Base-by-base conservation (phyloP, 1,140 invertebrate species). In the Cotesia glomerata region DNA sequence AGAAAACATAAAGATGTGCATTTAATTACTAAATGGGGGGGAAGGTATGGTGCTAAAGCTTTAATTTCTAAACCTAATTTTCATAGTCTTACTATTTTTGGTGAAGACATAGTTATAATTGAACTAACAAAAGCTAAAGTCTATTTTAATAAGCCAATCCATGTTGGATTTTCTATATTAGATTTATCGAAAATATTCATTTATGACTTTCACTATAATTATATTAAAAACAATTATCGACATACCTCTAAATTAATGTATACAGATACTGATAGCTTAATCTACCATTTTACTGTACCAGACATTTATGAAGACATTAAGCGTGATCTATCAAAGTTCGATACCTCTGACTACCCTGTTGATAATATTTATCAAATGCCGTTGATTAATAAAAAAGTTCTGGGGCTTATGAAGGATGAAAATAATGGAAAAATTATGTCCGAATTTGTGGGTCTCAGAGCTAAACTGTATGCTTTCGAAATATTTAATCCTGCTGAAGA, bases 1-100 rank as follows among this genome's bases (percentile, higher is more conserved):
- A 45, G 39, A 45, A 45, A 89, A 79, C 70, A 45, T 7, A 8
- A 7, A 45, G 39, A 45, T 7, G 39, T 45, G 7, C 7, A 11
- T 9, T 45, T 45, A 45, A 11, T 45, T 45, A 45, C 7, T 45
- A 9, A 7, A 45, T 45, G 52, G 52, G 13, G 2, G 0, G 52
- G 52, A 7, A 14, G 13, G 0, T n/a, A 56, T 56, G 52, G 52
- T 16, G 52, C 52, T 16, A 56, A 56, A n/a, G 4, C 8, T 16
- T 18, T 56, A 16, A 56, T 56, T 16, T 14, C 13, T 13, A 14
- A 56, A 56, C 52, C 52, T 14, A 56, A 56, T 56, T 56, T 56
- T n/a, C 52, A 56, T 56, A 56, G 52, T 18, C n/a, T 14, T 7
- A 56, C 8, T 18, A 56, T 56, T 16, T 56, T 56, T 14, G 52